These are phyloP conservation scores for Coecobrya sp. DNA, from an alignment of 2,888 invertebrate species.

Conservation along the genomic window DNA sequence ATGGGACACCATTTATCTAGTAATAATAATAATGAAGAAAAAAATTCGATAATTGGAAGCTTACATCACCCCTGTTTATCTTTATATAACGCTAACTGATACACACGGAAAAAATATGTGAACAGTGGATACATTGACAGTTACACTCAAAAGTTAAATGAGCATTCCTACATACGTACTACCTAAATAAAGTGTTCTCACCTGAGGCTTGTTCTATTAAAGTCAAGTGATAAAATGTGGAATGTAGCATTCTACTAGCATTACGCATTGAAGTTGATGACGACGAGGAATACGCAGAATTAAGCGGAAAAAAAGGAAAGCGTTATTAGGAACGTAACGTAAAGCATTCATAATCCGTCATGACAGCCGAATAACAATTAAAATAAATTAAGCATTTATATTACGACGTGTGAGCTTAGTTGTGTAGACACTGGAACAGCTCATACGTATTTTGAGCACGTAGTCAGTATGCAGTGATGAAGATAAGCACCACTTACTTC, in stretches of 20 bases:
- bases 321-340: neutral
- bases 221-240: neutral
- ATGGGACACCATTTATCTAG: neutral
- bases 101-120: no score
- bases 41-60: conserved; percentile 2
- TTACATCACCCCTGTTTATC: neutral
- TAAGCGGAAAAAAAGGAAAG: neutral
- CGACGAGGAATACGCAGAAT: neutral
- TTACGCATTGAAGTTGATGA: neutral
- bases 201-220: neutral
- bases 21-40: neutral
- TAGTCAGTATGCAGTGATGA: neutral
- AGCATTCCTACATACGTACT: neutral
- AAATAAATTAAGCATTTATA: conserved; percentile 6
- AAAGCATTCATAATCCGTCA: neutral
- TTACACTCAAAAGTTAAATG: neutral
- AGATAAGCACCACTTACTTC: conserved; percentile 20
- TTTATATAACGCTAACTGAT: neutral
- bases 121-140: no score
- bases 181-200: neutral
- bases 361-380: conserved; percentile 40
- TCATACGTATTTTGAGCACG: conserved; percentile 8
- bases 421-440: conserved; percentile 61
- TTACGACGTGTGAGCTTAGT: conserved; percentile 25
- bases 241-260: neutral